Evolutionary conservation across 2,113 vertebrate species (phyloP), one percentile per base, ranked within the genome.

Genomic region (Lonchura striata): DNA sequence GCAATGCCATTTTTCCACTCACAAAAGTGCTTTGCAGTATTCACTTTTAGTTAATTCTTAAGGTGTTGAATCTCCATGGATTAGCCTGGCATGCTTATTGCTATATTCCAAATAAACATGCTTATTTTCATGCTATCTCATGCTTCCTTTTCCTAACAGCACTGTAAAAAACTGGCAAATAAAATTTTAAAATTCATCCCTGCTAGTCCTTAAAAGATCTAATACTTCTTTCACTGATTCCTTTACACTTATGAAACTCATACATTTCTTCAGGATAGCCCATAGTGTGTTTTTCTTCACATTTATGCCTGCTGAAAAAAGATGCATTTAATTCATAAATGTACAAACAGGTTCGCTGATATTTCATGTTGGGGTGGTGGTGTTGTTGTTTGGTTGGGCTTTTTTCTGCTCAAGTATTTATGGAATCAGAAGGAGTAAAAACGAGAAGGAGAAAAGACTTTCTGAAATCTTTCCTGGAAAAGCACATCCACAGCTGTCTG

Each of bases 401-500:
- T 35, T 56, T 52, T 50, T 15, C 11, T 60, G 12, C 53, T 70
- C 11, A 49, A 63, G 68, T 76, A 68, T 33, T n/a, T 13, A 33
- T 30, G 20, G 5, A 4, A 16, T 4, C 9, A 49, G 6, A 9
- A 7, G 33, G 8, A 77, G 4, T 14, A 2, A 16, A 50, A 21
- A 44, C 21, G 3, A 31, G 11, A 35, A 35, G 15, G 10, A 21
- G 21, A 31, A 21, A 16, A 49, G 10, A 3, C 5, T 24, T 60
- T 22, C 35, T 82, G n/a, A 80, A 72, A 42, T n/a, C 2, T 41
- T 46, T 75, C 19, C 24, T 71, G 30, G 23, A 63, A 54, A 80
- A 76, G 0, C 4, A 22, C 13, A 20, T 7, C 28, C 19, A 11
- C 8, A 52, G 8, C 12, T 70, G 5, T 17, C 15, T 65, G 4